Evolutionary conservation across 1,140 invertebrate species (phyloP), one percentile per base, ranked within the genome.

Genomic region (Bilobella aurantiaca): DNA sequence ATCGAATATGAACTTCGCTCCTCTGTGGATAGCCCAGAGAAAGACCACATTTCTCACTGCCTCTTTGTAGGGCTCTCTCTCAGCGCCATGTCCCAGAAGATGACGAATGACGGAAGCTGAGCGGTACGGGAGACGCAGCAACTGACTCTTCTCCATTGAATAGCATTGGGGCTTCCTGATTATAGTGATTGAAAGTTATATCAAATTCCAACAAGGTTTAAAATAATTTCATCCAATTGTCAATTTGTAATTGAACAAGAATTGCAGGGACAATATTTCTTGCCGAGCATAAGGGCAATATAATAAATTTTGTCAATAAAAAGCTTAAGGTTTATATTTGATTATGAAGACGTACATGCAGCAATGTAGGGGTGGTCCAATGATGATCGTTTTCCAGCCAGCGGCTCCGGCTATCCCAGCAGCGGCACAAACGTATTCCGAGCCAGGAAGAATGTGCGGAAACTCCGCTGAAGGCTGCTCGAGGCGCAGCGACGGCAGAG

Each of bases 331-430:
- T 57, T 57, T 21, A 12, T 14, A 57, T 57, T 59, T 14, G 16
- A 28, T 23, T 3, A 42, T 23, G 8, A 42, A 12, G 34, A 64
- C 66, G 60, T 65, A 73, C 71, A 62, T 63, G 56, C 71, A 73
- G 49, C 71, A 73, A 23, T 37, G 32, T 16, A 70, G 58, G 31
- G 67, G 70, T 29, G 65, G 56, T 21, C 71, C 66, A 56, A 73
- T 73, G 34, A 73, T 70, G n/a, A 73, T 68, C 1, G 65, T 65
- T 58, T 70, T 73, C 71, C 71, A 73, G 27, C 68, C 68, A 3
- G 64, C 66, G 14, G 64, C 66, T 62, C 59, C 21, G 23, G 68
- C 63, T 2, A 73, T 66, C 16, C 37, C 21, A 5, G 71, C 66
- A 16, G 67, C 61, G 2, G 71, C 67, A 34, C 71, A 73, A n/a